A percentile compares a stretch with the other conserved stretches of the same genome.
Evolutionary conservation across 2,888 invertebrate species (phyloP).

Genomic region (Lasioglossum pauxillum): DNA sequence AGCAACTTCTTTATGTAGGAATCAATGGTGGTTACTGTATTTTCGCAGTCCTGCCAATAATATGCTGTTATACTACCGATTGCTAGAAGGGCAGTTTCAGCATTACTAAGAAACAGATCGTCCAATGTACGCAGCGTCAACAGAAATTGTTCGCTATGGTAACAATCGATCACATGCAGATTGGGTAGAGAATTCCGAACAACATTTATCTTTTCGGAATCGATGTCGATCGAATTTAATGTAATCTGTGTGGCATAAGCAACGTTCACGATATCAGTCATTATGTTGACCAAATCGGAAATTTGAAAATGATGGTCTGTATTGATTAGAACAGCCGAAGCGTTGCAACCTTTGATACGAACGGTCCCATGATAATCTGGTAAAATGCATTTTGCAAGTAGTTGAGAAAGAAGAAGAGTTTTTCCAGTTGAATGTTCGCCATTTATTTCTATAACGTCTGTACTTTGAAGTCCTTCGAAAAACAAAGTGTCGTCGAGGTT

Average conservation of each 20-base stretch:
- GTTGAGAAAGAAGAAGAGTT: constrained; percentile 84
- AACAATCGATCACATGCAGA: constrained; percentile 83
- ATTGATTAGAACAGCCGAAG: constrained; percentile 85
- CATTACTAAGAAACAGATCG: constrained; percentile 82
- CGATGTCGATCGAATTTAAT: background rate
- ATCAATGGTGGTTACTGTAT: constrained; percentile 82
- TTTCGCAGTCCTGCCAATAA: constrained; percentile 85
- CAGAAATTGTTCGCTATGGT: constrained; percentile 81
- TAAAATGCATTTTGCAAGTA: constrained; percentile 85
- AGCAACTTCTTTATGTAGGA: constrained; percentile 85
- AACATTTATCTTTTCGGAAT: constrained; percentile 68
- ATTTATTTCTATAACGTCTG: constrained; percentile 85
- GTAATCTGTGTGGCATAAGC: constrained; percentile 17
- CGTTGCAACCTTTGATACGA: constrained; percentile 83
- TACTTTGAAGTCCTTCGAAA: constrained; percentile 79
- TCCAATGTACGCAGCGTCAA: constrained; percentile 82
- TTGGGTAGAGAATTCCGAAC: constrained; percentile 79
- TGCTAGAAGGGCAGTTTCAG: constrained; percentile 84
- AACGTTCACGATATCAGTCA: constrained; percentile 78
- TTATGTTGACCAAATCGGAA: constrained; percentile 80
- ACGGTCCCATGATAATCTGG: constrained; percentile 78
- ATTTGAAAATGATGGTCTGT: constrained; percentile 85
- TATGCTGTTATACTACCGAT: constrained; percentile 85
- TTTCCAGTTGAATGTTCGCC: constrained; percentile 85
- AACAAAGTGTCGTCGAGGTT: constrained; percentile 86